Conservation (phyloP, 2,888 invertebrate genomes). For the Carpatolechia fugitivella region DNA sequence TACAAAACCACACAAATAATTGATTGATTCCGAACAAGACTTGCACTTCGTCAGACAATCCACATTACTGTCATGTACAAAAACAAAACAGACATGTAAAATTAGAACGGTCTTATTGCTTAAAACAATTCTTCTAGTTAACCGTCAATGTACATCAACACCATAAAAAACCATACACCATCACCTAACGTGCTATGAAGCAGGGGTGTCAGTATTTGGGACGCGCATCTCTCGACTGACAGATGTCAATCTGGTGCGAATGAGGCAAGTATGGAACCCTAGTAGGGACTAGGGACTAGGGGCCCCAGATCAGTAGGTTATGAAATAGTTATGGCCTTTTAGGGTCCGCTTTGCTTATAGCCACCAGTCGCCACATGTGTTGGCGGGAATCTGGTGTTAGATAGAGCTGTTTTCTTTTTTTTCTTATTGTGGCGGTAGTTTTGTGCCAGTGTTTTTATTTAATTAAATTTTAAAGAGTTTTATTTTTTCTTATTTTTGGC, state of each 20-base stretch:
- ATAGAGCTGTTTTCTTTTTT: no score
- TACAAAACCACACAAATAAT: no score
- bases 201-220: not conserved
- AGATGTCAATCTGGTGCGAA: constrained; percentile 67
- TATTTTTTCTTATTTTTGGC: no score
- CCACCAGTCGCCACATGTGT: not conserved
- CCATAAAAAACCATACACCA: not conserved
- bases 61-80: no score
- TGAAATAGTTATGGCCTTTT: constrained; percentile 10
- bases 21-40: no score
- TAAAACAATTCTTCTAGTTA: not conserved
- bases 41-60: no score
- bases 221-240: constrained; percentile 44
- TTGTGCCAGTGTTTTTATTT: no score
- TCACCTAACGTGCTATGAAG: not conserved
- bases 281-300: constrained; percentile 17
- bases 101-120: no score
- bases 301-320: constrained; percentile 13
- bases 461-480: no score
- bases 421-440: no score
- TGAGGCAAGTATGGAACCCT: constrained; percentile 38
- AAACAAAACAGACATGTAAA: no score
- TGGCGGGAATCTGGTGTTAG: not conserved
- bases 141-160: not conserved
- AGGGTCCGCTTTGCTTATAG: constrained; percentile 5